Base-by-base conservation (phyloP, 1,140 invertebrate species). In the Drosophila murphyi region DNA sequence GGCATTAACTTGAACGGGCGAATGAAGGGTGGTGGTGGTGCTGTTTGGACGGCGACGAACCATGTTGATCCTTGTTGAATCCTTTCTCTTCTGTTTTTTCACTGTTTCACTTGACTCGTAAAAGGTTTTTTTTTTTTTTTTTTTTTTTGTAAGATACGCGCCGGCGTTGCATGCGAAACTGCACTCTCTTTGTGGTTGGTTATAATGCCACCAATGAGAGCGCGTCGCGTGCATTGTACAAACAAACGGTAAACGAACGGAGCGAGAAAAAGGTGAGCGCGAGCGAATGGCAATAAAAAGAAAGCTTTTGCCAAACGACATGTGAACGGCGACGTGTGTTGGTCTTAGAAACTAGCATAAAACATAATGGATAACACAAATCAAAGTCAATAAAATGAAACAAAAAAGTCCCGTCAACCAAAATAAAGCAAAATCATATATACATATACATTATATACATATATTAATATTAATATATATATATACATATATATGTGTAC, bases 401-500 rank as follows among this genome's bases (percentile, higher is more conserved):
- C 75, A 76, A 76, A 87, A 90, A 82, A 87, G 85, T 92, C 91
- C 91, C 91, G 91, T 92, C 91, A 92, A 92, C 91, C 91, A 92
- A 92, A 91, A 85, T 86, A 85, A 91, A 91, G 78, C 78, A 85
- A 91, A 91, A 79, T 60, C 62, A 61, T 70, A 80, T 64, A 76
- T 85, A 77, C 75, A 76, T 75, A 82, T 63, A 88, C 20, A 20
- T 20, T 20, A 20, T 68, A 62, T 59, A 70, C 12, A 72, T 63
- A 64, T 31, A 77, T 41, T 47, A 47, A 52, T 59, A 51, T 29
- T 56, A 45, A 57, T 76, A 54, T 55, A 51, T 60, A 43, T 70
- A 70, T 72, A 62, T 65, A 67, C 72, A 73, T n/a, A 69, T 43
- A 43, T 64, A 57, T 69, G 51, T 34, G 32, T 31, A 50, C 32